A percentile compares a stretch with the other conserved stretches of the same genome.
phyloP scores from a whole-genome alignment of 2,888 invertebrate genomes.

The Agrotis exclamationis region DNA sequence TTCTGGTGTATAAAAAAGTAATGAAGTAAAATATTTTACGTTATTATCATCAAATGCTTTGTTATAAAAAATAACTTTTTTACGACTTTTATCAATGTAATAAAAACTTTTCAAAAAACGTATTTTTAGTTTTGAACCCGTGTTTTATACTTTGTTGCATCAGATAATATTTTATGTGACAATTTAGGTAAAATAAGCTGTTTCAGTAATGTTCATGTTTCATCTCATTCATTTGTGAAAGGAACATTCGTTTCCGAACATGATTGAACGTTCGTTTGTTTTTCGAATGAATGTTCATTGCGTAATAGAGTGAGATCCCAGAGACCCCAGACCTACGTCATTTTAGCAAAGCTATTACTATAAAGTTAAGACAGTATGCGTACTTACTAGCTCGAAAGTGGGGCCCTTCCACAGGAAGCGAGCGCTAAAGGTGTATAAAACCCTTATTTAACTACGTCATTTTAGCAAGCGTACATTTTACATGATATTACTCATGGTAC shows the following conservation, averaged over 20 bases:
- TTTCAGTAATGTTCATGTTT: not conserved
- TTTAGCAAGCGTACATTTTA: too few species aligned
- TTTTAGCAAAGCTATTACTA: too few species aligned
- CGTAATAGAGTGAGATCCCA: too few species aligned
- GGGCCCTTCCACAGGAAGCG: too few species aligned
- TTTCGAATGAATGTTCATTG: not conserved
- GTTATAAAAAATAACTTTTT: constrained; percentile 34
- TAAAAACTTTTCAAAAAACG: constrained; percentile 24
- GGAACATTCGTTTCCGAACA: not conserved
- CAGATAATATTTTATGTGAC: not conserved
- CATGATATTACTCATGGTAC: too few species aligned
- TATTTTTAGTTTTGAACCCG: not conserved
- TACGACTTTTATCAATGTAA: constrained; percentile 10
- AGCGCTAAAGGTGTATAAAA: too few species aligned
- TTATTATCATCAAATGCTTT: constrained; percentile 25
- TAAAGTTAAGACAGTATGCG: too few species aligned
- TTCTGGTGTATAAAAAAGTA: constrained; percentile 10
- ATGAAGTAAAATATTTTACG: constrained; percentile 22
- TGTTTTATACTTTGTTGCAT: constrained; percentile 12
- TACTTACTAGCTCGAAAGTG: too few species aligned
- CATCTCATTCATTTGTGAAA: too few species aligned
- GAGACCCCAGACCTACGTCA: too few species aligned
- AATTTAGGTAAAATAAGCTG: not conserved
- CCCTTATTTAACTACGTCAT: too few species aligned
- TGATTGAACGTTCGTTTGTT: not conserved